Base-by-base conservation (phyloP, 2,113 vertebrate species). In the Steatornis caripensis region DNA sequence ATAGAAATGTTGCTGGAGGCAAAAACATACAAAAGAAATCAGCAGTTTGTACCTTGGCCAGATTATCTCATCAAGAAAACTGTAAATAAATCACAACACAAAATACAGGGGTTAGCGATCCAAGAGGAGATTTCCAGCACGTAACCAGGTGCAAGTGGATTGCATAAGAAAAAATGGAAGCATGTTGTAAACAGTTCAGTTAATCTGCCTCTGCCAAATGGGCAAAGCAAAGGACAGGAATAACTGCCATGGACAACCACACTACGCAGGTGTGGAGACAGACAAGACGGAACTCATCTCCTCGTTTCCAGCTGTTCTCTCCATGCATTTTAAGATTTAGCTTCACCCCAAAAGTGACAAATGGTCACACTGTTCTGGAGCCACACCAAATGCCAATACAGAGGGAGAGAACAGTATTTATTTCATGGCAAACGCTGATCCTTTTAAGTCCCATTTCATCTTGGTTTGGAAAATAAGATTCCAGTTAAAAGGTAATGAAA, bases 81-180 rank as follows among this genome's bases (percentile, higher is more conserved):
- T 27, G 49, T 46, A 91, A 95, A 87, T 85, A 79, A 95, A 85
- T 94, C 79, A 82, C 70, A 90, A 65, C 21, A 88, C 62, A 87
- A 89, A 93, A 92, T 23, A 84, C 53, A 83, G 54, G 45, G 61
- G 53, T 49, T 92, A 90, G 70, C 24, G 62, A 95, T 76, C n/a
- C 37, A 83, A 76, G 69, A 82, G 46, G 81, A 83, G 92, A 89
- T 87, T 76, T 72, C 41, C 72, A 89, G 68, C 20, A n/a, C 9
- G 12, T 60, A 84, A 84, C 20, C 77, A 95, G 80, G 87, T 92
- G 66, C n/a, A 83, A 91, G 70, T 58, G 45, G 41, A 75, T 18
- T 66, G n/a, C 29, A 92, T 37, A 10, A 48, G 62, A 51, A 76
- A 55, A 55, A 53, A 60, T 58, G n/a, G 22, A 84, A 90, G 68